These are phyloP conservation scores for Ecliptopera silaceata DNA, from an alignment of 2,888 invertebrate genomes.

Conservation along the genomic window DNA sequence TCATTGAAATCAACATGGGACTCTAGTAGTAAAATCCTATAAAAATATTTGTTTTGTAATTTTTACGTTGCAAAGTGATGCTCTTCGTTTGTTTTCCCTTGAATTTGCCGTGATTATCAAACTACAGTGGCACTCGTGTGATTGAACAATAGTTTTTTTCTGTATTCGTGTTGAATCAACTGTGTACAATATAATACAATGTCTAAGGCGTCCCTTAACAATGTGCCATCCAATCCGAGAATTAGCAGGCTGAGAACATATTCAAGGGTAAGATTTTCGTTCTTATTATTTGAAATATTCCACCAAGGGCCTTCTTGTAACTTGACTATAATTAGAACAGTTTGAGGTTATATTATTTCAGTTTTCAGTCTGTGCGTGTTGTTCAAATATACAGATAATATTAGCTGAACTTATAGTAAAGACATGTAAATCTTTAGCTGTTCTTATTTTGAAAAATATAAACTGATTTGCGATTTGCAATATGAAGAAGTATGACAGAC, in stretches of 20 bases:
- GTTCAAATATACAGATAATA: not conserved
- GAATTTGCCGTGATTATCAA: constrained; percentile 56
- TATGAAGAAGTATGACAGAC: too few species aligned
- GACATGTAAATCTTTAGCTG: too few species aligned
- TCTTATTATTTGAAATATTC: constrained; percentile 21
- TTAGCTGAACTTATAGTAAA: too few species aligned
- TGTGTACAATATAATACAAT: constrained; percentile 47
- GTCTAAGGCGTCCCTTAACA: constrained; percentile 78
- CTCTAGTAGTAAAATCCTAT: constrained; percentile 51
- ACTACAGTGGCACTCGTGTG: constrained; percentile 55
- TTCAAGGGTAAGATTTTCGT: constrained; percentile 70
- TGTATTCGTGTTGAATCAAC: constrained; percentile 45
- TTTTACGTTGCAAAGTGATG: constrained; percentile 35
- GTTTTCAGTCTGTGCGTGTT: constrained; percentile 16
- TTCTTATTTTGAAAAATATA: too few species aligned
- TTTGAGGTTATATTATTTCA: constrained; percentile 50
- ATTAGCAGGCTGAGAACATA: constrained; percentile 74
- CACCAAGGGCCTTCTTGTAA: constrained; percentile 33
- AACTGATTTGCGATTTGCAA: too few species aligned
- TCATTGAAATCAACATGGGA: constrained; percentile 50
- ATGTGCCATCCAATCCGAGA: constrained; percentile 76
- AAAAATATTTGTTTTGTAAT: constrained; percentile 53
- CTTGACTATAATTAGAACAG: constrained; percentile 44
- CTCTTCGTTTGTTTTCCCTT: constrained; percentile 57
- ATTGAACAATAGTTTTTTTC: constrained; percentile 56